Conservation (phyloP, 2,888 invertebrate genomes). For the Agrilus biguttatus region DNA sequence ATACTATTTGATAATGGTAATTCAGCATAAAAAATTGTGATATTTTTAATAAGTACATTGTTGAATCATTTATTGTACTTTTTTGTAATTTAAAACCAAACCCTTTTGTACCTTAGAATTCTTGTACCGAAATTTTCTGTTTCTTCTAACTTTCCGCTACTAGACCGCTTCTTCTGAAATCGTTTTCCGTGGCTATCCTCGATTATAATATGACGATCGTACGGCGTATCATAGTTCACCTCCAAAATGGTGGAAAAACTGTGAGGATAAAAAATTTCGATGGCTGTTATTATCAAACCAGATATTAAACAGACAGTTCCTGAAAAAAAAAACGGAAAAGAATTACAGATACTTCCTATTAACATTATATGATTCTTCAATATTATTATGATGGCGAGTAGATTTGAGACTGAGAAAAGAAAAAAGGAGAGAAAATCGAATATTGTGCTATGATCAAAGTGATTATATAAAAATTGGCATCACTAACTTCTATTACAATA, state of each 20-base stretch:
- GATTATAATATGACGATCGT: slow-evolving; percentile 81
- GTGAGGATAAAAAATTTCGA: slow-evolving; percentile 80
- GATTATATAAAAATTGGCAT: no score
- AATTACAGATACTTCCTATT: no score
- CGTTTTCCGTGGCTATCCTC: slow-evolving; percentile 69
- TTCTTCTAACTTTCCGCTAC: slow-evolving; percentile 38
- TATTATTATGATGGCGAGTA: no score
- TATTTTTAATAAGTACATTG: no score
- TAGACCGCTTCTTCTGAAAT: slow-evolving; percentile 42
- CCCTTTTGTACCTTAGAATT: slow-evolving; percentile 46
- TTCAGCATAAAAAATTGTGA: no score
- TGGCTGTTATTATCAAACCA: slow-evolving; percentile 65
- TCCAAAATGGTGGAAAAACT: slow-evolving; percentile 83
- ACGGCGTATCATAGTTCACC: slow-evolving; percentile 88
- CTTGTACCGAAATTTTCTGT: slow-evolving; percentile 46
- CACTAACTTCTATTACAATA: no score
- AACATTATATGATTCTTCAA: no score
- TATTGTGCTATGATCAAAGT: no score
- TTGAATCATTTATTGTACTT: neutral
- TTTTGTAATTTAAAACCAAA: neutral
- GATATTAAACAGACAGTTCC: slow-evolving; percentile 64
- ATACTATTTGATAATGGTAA: no score
- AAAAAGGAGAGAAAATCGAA: no score
- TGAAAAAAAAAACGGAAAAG: slow-evolving; percentile 24
- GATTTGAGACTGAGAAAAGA: no score